Evolutionary conservation across 2,797 vertebrate genomes (phyloP), one percentile per base, ranked within the genome.

Genomic region (Parotocinclus haroldoi): DNA sequence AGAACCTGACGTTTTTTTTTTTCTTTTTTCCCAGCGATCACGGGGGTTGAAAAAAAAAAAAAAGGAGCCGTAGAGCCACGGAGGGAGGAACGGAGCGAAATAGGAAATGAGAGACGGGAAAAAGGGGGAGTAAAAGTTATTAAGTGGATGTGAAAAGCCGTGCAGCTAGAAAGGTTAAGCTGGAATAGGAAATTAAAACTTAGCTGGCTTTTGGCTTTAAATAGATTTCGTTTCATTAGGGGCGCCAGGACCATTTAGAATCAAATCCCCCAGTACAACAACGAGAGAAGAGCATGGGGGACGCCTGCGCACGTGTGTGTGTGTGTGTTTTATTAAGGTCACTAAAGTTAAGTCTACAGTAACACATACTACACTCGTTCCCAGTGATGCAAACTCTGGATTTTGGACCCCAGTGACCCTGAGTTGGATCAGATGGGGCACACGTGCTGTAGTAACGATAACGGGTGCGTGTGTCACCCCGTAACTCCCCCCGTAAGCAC

Each of bases 131-230:
- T 83, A 68, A 88, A 88, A 89, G 87, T 88, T 90, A 89, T 89
- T 89, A 89, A 89, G 86, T 87, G 85, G 87, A 88, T 87, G 86
- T 87, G 85, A 87, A 88, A 89, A 88, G 84, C 88, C 85, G 85
- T 77, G 79, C 84, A 88, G 86, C 85, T 88, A 88, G 87, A 91
- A 90, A 89, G 87, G 89, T 88, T 89, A 88, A 83, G 85, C 86
- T 87, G 87, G 84, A 89, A 88, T 87, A 88, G 88, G 86, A 91
- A 90, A 89, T 90, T 89, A 89, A 89, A 89, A 89, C 85, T 90
- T 87, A 84, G 85, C 86, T 87, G 79, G 86, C 87, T 87, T 89
- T 89, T 88, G 85, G 88, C 86, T 91, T 89, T 88, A 88, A 91
- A 91, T 89, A 90, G 88, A 88, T 89, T 85, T 88, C 84, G 85